Conservation (phyloP, 2,113 vertebrate species). For the Xyliphius kryptos region DNA sequence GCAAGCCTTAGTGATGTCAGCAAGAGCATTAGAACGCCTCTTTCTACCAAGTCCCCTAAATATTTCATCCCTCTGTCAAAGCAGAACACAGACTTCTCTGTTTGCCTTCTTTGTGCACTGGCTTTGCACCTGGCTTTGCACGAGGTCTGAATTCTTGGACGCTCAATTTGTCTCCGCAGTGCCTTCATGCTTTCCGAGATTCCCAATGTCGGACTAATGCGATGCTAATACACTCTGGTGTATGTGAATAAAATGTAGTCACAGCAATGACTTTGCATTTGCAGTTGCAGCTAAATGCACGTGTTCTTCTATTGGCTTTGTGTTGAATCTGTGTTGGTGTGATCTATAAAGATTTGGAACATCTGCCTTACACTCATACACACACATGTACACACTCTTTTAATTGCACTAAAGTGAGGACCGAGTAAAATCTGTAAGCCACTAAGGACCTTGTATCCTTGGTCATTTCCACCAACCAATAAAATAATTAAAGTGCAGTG, state of each 20-base stretch:
- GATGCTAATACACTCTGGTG: conserved; percentile 50
- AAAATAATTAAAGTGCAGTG: too few relatives aligned
- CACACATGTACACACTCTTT: too few relatives aligned
- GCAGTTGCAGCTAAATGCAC: conserved; percentile 20
- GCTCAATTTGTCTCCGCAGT: conserved; percentile 24
- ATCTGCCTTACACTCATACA: too few relatives aligned
- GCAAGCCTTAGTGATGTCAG: conserved; percentile 65
- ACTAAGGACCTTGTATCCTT: too few relatives aligned
- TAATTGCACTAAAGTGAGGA: too few relatives aligned
- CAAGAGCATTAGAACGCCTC: conserved; percentile 57
- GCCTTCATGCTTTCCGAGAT: conserved; percentile 38
- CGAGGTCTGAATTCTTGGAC: conserved; percentile 37
- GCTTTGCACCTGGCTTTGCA: conserved; percentile 66
- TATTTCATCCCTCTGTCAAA: conserved; percentile 59
- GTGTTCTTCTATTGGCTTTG: conserved; percentile 38
- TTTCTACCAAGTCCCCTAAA: conserved; percentile 64
- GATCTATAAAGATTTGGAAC: conserved; percentile 26
- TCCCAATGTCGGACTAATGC: conserved; percentile 38
- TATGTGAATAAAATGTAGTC: conserved; percentile 48
- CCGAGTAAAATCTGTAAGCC: not conserved
- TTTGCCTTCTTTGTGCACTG: conserved; percentile 55
- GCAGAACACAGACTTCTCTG: conserved; percentile 63
- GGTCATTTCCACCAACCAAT: too few relatives aligned
- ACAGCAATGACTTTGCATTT: conserved; percentile 38
- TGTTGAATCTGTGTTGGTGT: conserved; percentile 36